Evolutionary conservation across 2,113 vertebrate species (phyloP).

Genomic region (Malurus melanocephalus): DNA sequence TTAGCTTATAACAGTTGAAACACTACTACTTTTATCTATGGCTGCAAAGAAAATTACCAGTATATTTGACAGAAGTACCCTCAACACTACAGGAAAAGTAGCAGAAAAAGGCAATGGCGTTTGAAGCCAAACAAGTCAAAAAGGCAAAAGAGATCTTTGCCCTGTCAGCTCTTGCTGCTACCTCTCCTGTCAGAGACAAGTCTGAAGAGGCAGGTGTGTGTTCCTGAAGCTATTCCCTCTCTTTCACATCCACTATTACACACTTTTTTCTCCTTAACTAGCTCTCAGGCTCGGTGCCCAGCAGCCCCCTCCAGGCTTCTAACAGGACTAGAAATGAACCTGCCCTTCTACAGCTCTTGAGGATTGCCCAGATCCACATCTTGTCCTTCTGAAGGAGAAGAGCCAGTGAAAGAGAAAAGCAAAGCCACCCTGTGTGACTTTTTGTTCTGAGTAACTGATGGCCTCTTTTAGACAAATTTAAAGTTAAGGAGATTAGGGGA

Average conservation of each 20-base stretch:
- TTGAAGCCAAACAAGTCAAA: not conserved
- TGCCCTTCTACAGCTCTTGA: not conserved
- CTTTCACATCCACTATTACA: not conserved
- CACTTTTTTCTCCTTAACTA: not conserved
- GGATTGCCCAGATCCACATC: not conserved
- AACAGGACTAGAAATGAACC: not conserved
- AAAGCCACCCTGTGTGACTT: not conserved
- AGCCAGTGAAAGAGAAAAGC: not conserved
- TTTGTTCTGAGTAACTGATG: not conserved
- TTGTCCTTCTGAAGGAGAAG: not conserved
- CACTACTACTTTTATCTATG: not conserved
- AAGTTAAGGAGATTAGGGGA: not conserved
- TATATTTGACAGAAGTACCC: not conserved
- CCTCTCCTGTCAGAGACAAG: not conserved
- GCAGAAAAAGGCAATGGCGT: not conserved
- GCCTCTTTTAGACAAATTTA: not conserved
- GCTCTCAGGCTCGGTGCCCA: fast-evolving
- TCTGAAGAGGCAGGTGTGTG: not conserved
- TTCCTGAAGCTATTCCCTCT: not conserved
- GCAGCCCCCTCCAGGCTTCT: not conserved
- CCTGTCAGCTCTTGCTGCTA: not conserved
- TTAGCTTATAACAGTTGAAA: not conserved
- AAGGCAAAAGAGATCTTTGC: not conserved
- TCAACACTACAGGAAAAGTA: not conserved
- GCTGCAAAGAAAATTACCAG: not conserved